Evolutionary conservation across 2,113 vertebrate genomes (phyloP).

Genomic region (Antigone vipio): DNA sequence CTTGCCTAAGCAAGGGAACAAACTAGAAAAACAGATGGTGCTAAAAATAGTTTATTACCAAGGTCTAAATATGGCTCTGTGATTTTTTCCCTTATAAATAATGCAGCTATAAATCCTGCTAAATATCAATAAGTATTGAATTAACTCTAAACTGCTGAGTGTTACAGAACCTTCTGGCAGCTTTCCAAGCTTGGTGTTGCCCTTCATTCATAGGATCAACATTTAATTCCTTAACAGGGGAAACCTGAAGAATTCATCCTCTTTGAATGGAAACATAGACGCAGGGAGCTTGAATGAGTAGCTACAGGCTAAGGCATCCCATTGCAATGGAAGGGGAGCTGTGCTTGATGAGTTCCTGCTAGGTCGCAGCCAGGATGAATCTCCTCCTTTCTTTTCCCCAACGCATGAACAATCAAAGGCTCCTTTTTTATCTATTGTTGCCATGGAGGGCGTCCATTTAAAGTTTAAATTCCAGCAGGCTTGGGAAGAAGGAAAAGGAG

Average conservation of each 20-base stretch:
- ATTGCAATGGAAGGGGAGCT: slow-evolving; percentile 48
- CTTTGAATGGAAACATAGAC: slow-evolving; percentile 58
- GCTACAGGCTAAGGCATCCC: slow-evolving; percentile 51
- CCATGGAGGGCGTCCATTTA: slow-evolving; percentile 69
- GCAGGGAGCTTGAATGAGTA: slow-evolving; percentile 60
- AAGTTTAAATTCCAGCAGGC: slow-evolving; percentile 74
- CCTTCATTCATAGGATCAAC: slow-evolving; percentile 60
- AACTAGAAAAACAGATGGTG: slow-evolving; percentile 62
- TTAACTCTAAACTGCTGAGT: slow-evolving; percentile 33
- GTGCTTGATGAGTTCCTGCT: slow-evolving; percentile 65
- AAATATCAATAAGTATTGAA: slow-evolving; percentile 52
- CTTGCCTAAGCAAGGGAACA: slow-evolving; percentile 22
- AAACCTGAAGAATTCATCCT: slow-evolving; percentile 66
- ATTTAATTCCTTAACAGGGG: slow-evolving; percentile 56
- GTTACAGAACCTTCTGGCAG: slow-evolving; percentile 42
- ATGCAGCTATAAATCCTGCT: slow-evolving; percentile 50
- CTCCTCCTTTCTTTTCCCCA: slow-evolving; percentile 64
- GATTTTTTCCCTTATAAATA: slow-evolving; percentile 36
- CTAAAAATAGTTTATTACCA: slow-evolving; percentile 62
- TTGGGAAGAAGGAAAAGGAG: slow-evolving; percentile 70
- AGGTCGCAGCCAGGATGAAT: slow-evolving; percentile 64
- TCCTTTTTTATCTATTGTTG: slow-evolving; percentile 76
- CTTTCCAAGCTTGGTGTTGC: slow-evolving; percentile 48
- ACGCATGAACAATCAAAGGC: slow-evolving; percentile 77
- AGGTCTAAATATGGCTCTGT: slow-evolving; percentile 31